Conservation (phyloP, 2,888 invertebrate species). For the Tricholauxania praeusta region DNA sequence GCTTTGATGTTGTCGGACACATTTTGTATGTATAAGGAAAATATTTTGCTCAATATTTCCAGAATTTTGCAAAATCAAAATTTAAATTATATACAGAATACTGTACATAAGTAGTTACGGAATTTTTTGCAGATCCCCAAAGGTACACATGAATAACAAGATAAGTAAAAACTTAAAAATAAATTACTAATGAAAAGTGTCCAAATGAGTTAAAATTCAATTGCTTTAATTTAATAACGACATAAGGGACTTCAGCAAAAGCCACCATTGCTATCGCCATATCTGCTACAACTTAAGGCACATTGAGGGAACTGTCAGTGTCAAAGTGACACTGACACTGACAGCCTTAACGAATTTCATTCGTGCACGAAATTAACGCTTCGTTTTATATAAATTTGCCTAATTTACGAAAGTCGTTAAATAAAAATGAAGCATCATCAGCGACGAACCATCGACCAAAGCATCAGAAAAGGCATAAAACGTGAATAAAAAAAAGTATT, state of each 20-base stretch:
- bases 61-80: too few species aligned
- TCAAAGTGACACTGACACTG: neutral
- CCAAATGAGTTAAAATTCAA: constrained; percentile 50
- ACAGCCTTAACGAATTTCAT: neutral
- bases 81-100: too few species aligned
- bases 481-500: too few species aligned
- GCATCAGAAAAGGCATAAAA: too few species aligned
- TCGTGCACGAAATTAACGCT: constrained; percentile 47
- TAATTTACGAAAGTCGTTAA: constrained; percentile 44
- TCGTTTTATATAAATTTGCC: constrained; percentile 48
- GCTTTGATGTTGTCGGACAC: too few species aligned
- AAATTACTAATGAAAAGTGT: constrained; percentile 28
- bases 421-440: constrained; percentile 48
- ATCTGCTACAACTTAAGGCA: neutral
- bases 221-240: constrained; percentile 59
- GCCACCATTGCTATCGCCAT: neutral
- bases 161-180: constrained; percentile 10
- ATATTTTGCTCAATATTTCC: too few species aligned
- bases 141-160: neutral
- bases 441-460: too few species aligned
- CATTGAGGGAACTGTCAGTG: constrained; percentile 19
- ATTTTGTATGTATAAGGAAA: too few species aligned
- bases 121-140: too few species aligned
- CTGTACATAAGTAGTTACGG: too few species aligned
- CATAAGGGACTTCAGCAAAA: constrained; percentile 53